Base-by-base conservation (phyloP, 2,888 invertebrate genomes). In the Lasioglossum figueresi region DNA sequence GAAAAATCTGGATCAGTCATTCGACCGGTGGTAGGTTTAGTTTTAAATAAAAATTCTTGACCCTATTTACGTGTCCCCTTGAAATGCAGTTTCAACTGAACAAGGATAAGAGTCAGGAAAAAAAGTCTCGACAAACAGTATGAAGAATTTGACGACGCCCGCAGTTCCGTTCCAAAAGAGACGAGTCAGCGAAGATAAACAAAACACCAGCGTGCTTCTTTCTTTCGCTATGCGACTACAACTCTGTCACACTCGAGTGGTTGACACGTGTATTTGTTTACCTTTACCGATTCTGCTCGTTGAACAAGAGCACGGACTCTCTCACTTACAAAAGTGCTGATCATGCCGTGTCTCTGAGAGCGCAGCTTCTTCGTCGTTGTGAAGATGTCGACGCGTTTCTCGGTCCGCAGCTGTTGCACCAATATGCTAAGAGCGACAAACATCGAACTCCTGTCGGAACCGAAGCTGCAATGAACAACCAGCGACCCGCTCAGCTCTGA, bases 381-480 rank as follows among this genome's bases (percentile, higher is more conserved):
- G 95, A 98, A 98, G 89, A 98, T 97, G 96, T 99, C 98, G 48
- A 98, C 97, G 93, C 98, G 97, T 90, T 97, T 97, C 95, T 99
- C 99, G 71, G 97, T 96, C 91, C 97, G 96, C 93, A 98, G 95
- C 95, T 98, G 98, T 93, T 97, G 97, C 90, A 98, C 97, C 91
- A 98, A 96, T 93, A 98, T 97, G 95, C 98, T 98, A 93, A 98
- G 96, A 78, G 98, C 98, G 86, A 98, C 98, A 95, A 98, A 98
- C 96, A 98, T 97, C 78, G 98, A 97, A 95, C 98, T 98, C 87
- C 98, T 96, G 94, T 98, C 98, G 45, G 98, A 98, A 88, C 98
- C 98, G 93, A 96, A 96, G 95, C 97, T 97, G 93, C 91, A 95
- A 95, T 99, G 99, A 85, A 99, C 97, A 73, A 98, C 97, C 93